Percentiles rank a stretch among this genome's conserved stretches.
Conservation (phyloP, 2,797 vertebrate species). For the Oryzias dopingdopingensis region DNA sequence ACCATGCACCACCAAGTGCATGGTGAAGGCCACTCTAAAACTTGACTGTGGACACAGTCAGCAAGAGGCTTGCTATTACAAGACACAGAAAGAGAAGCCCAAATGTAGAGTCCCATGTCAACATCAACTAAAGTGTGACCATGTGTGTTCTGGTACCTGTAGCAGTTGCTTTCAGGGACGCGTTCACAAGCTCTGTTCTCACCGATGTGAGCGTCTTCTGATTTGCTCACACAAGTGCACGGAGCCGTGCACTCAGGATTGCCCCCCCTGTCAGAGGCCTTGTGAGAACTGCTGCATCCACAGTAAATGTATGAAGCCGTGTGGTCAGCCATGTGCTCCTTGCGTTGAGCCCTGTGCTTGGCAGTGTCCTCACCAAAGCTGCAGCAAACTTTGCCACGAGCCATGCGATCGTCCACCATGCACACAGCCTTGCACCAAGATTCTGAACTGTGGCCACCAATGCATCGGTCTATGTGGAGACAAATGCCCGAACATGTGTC, state of each 20-base stretch:
- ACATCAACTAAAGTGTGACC: constrained; percentile 79
- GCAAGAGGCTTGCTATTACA: constrained; percentile 71
- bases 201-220: constrained; percentile 77
- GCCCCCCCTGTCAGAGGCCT: constrained; percentile 80
- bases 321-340: constrained; percentile 81
- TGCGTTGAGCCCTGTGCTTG: constrained; percentile 87
- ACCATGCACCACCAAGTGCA: constrained; percentile 74
- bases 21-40: constrained; percentile 54
- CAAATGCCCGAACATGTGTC: constrained; percentile 87
- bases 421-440: constrained; percentile 75
- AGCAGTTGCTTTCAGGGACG: constrained; percentile 82
- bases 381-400: constrained; percentile 87
- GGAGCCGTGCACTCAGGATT: constrained; percentile 82
- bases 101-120: constrained; percentile 74
- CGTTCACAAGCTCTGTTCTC: constrained; percentile 79
- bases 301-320: constrained; percentile 83
- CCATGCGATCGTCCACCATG: constrained; percentile 87
- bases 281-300: constrained; percentile 90
- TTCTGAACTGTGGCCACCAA: constrained; percentile 82
- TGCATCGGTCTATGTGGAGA: constrained; percentile 92
- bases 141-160: constrained; percentile 83
- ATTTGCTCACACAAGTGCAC: constrained; percentile 87
- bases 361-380: constrained; percentile 84
- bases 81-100: constrained; percentile 7
- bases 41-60: constrained; percentile 85